Evolutionary conservation across 1,140 invertebrate genomes (phyloP), one percentile per base, ranked within the genome.

Genomic region (Asobara japonica): DNA sequence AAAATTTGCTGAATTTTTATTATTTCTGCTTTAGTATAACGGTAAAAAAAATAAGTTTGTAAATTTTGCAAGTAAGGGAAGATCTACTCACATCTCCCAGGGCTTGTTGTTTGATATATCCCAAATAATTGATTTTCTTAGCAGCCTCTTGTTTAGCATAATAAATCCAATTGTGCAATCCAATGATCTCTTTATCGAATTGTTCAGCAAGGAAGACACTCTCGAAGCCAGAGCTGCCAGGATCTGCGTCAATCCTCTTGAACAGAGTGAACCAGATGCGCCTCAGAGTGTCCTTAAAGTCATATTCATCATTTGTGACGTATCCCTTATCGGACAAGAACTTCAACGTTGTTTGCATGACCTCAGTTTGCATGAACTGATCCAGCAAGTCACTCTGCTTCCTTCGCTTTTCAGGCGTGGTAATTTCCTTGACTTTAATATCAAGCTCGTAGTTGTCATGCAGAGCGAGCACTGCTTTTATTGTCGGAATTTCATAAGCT

Each of bases 101-200:
- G 22, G 86, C 80, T 8, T 83, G 29, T 67, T 88, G 82, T 29
- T 86, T 86, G n/a, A 89, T 86, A 70, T 89, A 90, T 33, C 91
- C 90, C 56, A 89, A 80, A 79, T 92, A 92, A 74, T 91, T 86
- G 4, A 83, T 41, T 8, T 90, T 87, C 13, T 88, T 86, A 3
- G 86, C 84, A 3, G 85, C 82, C 73, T 89, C 87, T 74, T 91
- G 90, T 67, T 89, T 87, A 3, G 84, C 84, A 69, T 88, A 91
- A 69, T 89, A 89, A 30, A 91, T 86, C 91, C 91, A 92, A 76
- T 90, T 89, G 76, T 92, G 91, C 62, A 92, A 82, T 4, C 91
- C 91, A 66, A 87, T 88, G 16, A 92, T 89, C 71, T 89, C 87
- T 0, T 84, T 84, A 16, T 87, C 87, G 51, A 90, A 88, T 45